Conservation (phyloP, 2,888 invertebrate genomes). For the Nudaria mundana region DNA sequence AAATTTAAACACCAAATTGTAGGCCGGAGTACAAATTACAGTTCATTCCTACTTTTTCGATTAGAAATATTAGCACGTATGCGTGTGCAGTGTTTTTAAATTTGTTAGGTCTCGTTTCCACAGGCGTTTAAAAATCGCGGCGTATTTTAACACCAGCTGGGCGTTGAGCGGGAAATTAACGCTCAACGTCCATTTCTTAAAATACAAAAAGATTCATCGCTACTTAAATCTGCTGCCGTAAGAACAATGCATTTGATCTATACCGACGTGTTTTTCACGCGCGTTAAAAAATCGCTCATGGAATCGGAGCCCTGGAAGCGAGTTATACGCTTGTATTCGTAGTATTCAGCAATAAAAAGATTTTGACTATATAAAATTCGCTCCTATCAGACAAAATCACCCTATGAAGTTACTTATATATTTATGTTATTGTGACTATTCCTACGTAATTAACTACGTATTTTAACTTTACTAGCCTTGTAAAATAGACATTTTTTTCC, state of each 20-base stretch:
- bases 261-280: no score
- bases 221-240: no score
- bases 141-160: no score
- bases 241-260: no score
- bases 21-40: slow-evolving; percentile 38
- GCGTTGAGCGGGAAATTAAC: no score
- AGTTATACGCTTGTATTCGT: no score
- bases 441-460: slow-evolving; percentile 19
- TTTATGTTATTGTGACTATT: slow-evolving; percentile 32
- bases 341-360: slow-evolving; percentile 21
- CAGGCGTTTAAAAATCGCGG: no score
- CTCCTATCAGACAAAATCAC: slow-evolving; percentile 16
- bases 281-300: no score
- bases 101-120: no score
- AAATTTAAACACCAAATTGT: slow-evolving; percentile 13
- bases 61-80: slow-evolving; percentile 20
- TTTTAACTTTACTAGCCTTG: slow-evolving; percentile 26
- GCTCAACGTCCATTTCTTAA: no score
- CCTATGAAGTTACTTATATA: slow-evolving; percentile 24
- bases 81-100: slow-evolving; percentile 14
- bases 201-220: no score
- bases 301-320: no score
- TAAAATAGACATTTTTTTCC: slow-evolving; percentile 24
- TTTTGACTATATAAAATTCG: slow-evolving; percentile 24
- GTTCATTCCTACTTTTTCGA: slow-evolving; percentile 31